Conservation (phyloP, 2,888 invertebrate genomes). For the Heliconius ethilla region DNA sequence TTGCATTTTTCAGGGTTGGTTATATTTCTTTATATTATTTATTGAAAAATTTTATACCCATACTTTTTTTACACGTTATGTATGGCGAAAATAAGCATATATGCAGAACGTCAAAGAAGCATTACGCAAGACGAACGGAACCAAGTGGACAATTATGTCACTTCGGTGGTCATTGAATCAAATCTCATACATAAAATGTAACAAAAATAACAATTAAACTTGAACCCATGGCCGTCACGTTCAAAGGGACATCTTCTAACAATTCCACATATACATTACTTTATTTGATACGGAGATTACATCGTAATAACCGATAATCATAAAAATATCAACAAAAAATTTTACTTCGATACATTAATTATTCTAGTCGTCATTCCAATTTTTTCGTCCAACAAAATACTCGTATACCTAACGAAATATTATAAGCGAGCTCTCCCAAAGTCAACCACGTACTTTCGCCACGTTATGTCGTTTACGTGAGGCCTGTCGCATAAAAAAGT, state of each 20-base stretch:
- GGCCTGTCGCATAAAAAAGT: conserved; percentile 33
- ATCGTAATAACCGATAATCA: background rate
- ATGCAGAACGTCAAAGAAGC: too few relatives aligned
- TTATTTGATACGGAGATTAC: background rate
- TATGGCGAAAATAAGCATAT: too few relatives aligned
- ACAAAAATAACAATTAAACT: background rate
- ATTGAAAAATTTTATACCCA: background rate
- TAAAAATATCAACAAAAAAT: background rate
- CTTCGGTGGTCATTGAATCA: background rate
- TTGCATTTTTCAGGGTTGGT: background rate
- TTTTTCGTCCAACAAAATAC: conserved; percentile 20
- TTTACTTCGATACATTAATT: conserved; percentile 1
- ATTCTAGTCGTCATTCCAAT: background rate
- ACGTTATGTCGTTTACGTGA: conserved; percentile 34
- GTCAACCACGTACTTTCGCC: conserved; percentile 27
- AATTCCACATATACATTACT: background rate
- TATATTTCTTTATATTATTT: too few relatives aligned
- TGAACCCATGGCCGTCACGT: background rate
- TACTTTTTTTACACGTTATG: background rate
- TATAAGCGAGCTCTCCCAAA: conserved; percentile 5
- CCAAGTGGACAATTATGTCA: background rate
- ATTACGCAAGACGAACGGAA: too few relatives aligned
- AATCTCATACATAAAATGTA: background rate
- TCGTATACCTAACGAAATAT: background rate
- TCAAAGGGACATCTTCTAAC: background rate